These are phyloP conservation scores for Megaceryle maxima DNA, from an alignment of 2,113 vertebrate species.

Conservation along the genomic window DNA sequence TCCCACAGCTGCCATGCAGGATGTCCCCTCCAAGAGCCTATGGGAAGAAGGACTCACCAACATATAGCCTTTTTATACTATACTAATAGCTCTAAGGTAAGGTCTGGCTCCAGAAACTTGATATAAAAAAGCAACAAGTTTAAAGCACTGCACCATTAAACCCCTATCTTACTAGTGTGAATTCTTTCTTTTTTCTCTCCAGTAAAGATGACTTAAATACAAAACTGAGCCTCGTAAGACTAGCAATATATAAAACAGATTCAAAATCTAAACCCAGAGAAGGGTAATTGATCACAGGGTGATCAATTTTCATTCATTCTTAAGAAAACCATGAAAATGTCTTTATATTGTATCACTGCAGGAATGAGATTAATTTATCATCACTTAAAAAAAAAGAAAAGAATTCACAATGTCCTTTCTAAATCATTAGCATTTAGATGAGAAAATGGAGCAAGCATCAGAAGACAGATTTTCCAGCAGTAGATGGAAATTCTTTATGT, in stretches of 20 bases:
- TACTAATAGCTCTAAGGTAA: not conserved
- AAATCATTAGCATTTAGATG: conserved; percentile 15
- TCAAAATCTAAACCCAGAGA: not conserved
- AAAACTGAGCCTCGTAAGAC: not conserved
- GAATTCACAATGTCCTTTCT: not conserved
- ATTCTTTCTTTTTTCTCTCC: not conserved
- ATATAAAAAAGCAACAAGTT: not conserved
- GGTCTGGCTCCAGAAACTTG: not conserved
- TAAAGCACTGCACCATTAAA: not conserved
- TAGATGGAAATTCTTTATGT: not conserved
- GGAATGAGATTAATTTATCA: not conserved
- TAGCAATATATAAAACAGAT: not conserved
- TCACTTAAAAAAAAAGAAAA: not conserved
- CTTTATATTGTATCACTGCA: not conserved
- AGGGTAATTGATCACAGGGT: not conserved
- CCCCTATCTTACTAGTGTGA: not conserved
- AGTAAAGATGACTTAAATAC: not conserved
- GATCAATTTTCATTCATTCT: not conserved
- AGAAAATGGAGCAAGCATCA: not conserved
- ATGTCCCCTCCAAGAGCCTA: not conserved
- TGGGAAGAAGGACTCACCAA: not conserved
- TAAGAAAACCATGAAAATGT: not conserved
- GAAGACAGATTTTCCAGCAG: not conserved
- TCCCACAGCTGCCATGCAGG: not conserved
- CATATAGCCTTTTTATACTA: not conserved